Conservation (phyloP, 2,113 vertebrate genomes). For the Propithecus coquereli region DNA sequence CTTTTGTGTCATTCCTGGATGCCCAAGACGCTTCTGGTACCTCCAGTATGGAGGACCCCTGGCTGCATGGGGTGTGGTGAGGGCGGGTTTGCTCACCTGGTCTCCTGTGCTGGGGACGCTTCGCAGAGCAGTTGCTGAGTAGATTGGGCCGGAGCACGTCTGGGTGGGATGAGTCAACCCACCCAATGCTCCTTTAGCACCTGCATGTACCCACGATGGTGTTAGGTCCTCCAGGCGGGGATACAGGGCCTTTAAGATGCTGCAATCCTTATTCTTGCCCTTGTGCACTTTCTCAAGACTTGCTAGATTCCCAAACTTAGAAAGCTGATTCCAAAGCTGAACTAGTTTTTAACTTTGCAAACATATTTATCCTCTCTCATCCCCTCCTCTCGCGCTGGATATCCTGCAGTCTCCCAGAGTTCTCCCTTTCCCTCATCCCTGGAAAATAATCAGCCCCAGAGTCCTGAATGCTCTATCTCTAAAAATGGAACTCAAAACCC, state of each 20-base stretch:
- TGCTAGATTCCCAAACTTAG: not conserved
- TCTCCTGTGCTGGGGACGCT: accelerated
- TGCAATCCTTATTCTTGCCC: not conserved
- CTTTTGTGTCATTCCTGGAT: slow-evolving; percentile 75
- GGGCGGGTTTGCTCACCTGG: not conserved
- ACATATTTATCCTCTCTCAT: not conserved
- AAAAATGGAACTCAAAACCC: not conserved
- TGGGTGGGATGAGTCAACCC: not conserved
- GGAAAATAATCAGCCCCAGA: not conserved
- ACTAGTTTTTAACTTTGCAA: not conserved
- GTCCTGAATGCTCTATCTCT: not conserved
- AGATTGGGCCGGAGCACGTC: accelerated
- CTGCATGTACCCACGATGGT: not conserved
- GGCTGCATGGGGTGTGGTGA: not conserved
- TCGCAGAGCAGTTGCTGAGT: not conserved
- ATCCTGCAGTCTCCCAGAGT: not conserved
- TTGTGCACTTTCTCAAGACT: not conserved
- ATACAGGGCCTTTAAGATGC: accelerated
- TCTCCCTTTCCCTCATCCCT: not conserved
- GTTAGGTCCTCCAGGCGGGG: not conserved
- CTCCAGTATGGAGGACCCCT: not conserved
- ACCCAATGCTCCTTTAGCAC: not conserved
- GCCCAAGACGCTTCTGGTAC: slow-evolving; percentile 64
- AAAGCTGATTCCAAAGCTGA: not conserved
- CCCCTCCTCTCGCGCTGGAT: not conserved